These are phyloP conservation scores for Xerus inauris DNA, from an alignment of 2,113 vertebrate species.

Conservation along the genomic window DNA sequence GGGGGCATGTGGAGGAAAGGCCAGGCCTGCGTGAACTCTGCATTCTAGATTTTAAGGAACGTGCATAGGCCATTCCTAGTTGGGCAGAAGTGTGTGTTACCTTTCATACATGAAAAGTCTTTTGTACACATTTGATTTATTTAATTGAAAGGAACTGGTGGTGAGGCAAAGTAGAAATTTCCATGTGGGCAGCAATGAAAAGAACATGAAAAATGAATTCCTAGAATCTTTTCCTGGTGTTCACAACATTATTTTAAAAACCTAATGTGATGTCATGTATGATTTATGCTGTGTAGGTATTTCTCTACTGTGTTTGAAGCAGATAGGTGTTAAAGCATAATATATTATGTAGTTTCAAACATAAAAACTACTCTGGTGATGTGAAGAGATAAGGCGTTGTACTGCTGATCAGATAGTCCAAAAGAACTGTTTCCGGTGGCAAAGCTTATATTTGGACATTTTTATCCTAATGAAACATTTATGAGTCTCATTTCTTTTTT, in stretches of 20 bases:
- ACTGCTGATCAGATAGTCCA: conserved; percentile 61
- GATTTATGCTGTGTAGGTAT: conserved; percentile 79
- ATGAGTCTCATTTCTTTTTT: conserved; percentile 9
- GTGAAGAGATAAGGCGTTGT: conserved; percentile 70
- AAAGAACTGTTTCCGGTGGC: conserved; percentile 49
- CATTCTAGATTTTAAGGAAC: background rate
- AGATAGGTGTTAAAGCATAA: conserved; percentile 72
- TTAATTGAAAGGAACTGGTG: conserved; percentile 68
- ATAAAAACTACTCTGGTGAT: conserved; percentile 60
- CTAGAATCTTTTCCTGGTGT: conserved; percentile 34
- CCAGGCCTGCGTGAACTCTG: background rate
- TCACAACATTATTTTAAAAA: conserved; percentile 81
- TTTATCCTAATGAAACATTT: conserved; percentile 67
- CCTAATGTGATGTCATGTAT: conserved; percentile 78
- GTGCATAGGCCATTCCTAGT: background rate
- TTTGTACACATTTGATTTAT: conserved; percentile 59
- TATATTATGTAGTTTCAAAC: conserved; percentile 71
- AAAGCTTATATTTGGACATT: conserved; percentile 54
- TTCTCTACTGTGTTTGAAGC: conserved; percentile 75
- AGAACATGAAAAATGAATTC: conserved; percentile 74
- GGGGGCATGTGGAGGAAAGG: background rate
- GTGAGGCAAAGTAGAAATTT: conserved; percentile 65
- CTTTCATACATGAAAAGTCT: conserved; percentile 36
- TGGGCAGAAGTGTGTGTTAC: background rate
- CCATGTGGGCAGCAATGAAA: conserved; percentile 66